These are phyloP conservation scores for Cantharis flavilabris DNA, from an alignment of 2,888 invertebrate genomes.

Conservation along the genomic window DNA sequence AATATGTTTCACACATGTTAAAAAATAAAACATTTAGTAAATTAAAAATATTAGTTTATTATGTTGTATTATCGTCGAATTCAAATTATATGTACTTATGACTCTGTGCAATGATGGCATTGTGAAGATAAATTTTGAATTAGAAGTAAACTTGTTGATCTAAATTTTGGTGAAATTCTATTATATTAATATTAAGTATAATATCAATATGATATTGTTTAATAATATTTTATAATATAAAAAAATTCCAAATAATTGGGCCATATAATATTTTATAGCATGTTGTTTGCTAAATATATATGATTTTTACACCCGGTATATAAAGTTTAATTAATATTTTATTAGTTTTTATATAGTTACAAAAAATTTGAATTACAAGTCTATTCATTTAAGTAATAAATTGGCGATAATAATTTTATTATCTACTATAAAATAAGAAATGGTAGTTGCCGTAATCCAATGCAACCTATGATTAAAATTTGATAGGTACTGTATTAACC, in stretches of 20 bases:
- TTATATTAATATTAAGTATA: too few species aligned
- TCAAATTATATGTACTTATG: too few species aligned
- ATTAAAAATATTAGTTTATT: too few species aligned
- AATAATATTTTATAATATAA: too few species aligned
- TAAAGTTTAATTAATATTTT: neutral
- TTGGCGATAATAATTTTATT: neutral
- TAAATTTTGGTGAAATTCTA: too few species aligned
- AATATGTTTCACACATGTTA: too few species aligned
- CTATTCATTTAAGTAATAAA: neutral
- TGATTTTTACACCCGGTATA: neutral
- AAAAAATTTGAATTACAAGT: neutral
- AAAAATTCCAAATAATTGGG: neutral
- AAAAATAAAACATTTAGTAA: too few species aligned
- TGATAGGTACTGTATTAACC: conserved; percentile 15
- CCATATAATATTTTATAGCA: neutral
- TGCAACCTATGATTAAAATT: conserved; percentile 27
- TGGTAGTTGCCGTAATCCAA: neutral
- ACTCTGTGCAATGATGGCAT: too few species aligned
- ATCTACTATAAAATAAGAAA: neutral
- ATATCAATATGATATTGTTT: too few species aligned
- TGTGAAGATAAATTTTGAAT: too few species aligned
- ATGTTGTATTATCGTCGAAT: too few species aligned
- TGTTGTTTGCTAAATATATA: neutral
- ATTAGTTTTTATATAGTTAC: neutral
- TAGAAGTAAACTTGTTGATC: too few species aligned